phyloP scores from a whole-genome alignment of 2,888 invertebrate genomes.

The Erannis defoliaria region DNA sequence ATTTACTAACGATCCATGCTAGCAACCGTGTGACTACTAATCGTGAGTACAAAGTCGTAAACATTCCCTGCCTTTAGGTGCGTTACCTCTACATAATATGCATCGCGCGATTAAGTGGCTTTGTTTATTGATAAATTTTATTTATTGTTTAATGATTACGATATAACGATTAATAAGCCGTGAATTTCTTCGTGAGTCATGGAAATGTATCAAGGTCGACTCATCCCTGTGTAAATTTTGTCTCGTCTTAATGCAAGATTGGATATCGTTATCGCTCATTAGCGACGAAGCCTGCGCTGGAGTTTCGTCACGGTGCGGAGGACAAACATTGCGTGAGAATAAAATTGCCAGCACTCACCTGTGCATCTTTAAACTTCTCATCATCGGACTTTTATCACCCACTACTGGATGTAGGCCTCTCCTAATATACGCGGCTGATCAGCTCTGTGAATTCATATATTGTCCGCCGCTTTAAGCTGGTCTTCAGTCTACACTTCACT shows the following conservation, averaged over 20 bases:
- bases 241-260: conserved; percentile 69
- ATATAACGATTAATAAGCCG: conserved; percentile 24
- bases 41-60: conserved; percentile 15
- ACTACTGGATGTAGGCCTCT: no score
- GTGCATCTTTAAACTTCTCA: no score
- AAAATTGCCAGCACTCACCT: conserved; percentile 8
- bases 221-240: conserved; percentile 73
- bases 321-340: conserved; percentile 44
- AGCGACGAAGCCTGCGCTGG: conserved; percentile 42
- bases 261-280: conserved; percentile 64
- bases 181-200: conserved; percentile 45
- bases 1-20: background rate
- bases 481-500: no score
- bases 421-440: no score
- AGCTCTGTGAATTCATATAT: no score
- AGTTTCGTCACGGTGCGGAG: conserved; percentile 46
- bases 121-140: conserved; percentile 35
- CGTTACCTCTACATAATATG: background rate
- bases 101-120: conserved; percentile 24
- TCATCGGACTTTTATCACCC: no score
- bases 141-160: conserved; percentile 36
- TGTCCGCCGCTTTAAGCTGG: no score
- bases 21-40: conserved; percentile 1
- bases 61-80: background rate
- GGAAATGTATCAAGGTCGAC: conserved; percentile 61